These are phyloP conservation scores for Pelodiscus sinensis DNA, from an alignment of 2,113 vertebrate genomes.

Conservation along the genomic window DNA sequence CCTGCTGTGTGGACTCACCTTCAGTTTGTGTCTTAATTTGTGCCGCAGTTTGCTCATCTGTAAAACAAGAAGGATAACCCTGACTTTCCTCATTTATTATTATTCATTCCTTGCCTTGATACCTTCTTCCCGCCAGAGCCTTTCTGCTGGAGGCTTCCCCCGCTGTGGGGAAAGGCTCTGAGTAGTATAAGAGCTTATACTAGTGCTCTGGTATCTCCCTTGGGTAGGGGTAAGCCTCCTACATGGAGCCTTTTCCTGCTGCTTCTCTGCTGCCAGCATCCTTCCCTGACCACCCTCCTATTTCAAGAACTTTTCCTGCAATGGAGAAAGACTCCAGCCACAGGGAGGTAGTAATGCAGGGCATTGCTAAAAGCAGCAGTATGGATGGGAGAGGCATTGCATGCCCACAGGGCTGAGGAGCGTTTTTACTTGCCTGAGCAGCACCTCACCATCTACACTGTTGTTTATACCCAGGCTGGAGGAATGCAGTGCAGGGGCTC, in stretches of 20 bases:
- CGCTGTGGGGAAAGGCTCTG: neutral
- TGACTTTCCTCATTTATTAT: slow-evolving; percentile 53
- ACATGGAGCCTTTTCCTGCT: neutral
- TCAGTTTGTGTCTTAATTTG: neutral
- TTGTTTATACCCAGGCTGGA: neutral
- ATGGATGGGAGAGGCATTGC: neutral
- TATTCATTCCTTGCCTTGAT: neutral
- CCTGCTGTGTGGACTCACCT: too few relatives aligned
- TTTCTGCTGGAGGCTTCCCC: neutral
- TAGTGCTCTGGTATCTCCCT: too few relatives aligned
- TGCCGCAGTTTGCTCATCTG: neutral
- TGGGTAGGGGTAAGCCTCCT: neutral
- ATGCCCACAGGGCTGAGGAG: neutral
- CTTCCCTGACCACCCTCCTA: neutral
- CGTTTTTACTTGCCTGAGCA: neutral
- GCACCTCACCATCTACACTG: neutral
- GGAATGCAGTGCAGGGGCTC: neutral
- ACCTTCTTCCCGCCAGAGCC: neutral
- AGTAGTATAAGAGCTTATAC: too few relatives aligned
- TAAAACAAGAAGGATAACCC: slow-evolving; percentile 46
- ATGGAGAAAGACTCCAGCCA: neutral
- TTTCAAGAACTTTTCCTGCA: neutral
- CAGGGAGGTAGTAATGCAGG: neutral
- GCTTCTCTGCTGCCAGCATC: neutral
- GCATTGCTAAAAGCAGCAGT: neutral